Base-by-base conservation (phyloP, 2,113 vertebrate species). In the Peromyscus maniculatus region DNA sequence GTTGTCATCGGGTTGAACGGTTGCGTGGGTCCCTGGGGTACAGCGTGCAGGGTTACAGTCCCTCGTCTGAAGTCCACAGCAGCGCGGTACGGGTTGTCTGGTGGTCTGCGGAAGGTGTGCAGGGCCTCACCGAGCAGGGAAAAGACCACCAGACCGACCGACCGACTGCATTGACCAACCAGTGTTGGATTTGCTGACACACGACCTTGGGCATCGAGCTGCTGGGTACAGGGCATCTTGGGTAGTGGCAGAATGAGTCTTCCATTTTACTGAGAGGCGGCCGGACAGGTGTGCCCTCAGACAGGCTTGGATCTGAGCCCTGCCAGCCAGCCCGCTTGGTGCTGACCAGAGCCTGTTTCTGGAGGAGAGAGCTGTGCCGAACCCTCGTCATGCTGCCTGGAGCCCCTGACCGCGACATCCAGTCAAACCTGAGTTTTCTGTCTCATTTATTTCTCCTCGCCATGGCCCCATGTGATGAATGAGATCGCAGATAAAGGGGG, bases 291-390 rank as follows among this genome's bases (percentile, higher is more conserved):
- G 52, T 33, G 49, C 87, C 64, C 57, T 46, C n/a, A 9, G 13
- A 17, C 4, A 22, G 77, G 55, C 21, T 66, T 7, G 12, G 9
- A 17, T 26, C 52, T 6, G 67, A 57, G 12, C 82, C 4, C 89
- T 21, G 0, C 8, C 55, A 1, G 0, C 8, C 55, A 1, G 1
- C 33, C 43, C 26, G 67, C 26, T 16, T n/a, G 39, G 2, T 7
- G 46, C 43, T 12, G 7, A 13, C 71, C 31, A 5, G 22, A 16
- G 39, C 72, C 62, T 0, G 0, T n/a, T 71, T 46, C 59, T 5
- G 83, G 26, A 31, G 9, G 8, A 31, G n/a, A 43, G n/a, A 46
- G 26, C 59, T 39, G 3, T 62, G 80, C 57, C 13, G 1, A 52
- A 33, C 80, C 55, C 57, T 39, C 3, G 0, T 13, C 8, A 17